A percentile compares a stretch with the other conserved stretches of the same genome.
Conservation (phyloP, 2,888 invertebrate genomes). For the Noctua comes region DNA sequence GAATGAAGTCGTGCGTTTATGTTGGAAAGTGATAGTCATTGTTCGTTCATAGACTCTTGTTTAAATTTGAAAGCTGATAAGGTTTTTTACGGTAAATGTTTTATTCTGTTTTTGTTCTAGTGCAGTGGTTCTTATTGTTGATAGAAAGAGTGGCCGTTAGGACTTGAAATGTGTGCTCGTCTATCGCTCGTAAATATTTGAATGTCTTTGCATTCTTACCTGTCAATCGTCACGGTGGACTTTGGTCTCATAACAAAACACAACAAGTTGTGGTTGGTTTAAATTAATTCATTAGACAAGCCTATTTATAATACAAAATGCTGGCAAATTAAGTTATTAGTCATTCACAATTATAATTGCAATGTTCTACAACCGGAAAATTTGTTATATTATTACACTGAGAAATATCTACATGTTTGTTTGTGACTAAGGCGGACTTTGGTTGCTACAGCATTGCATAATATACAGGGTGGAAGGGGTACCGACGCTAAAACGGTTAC, state of each 20-base stretch:
- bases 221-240: too few relatives aligned
- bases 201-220: too few relatives aligned
- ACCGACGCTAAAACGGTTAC: too few relatives aligned
- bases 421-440: too few relatives aligned
- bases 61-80: neutral
- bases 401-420: too few relatives aligned
- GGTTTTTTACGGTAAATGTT: slow-evolving; percentile 15
- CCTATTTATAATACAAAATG: neutral
- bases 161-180: too few relatives aligned
- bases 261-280: neutral
- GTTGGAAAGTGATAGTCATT: slow-evolving; percentile 15
- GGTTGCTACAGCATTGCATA: too few relatives aligned
- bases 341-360: neutral
- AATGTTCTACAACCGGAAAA: neutral
- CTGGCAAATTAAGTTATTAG: neutral
- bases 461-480: too few relatives aligned
- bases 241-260: too few relatives aligned
- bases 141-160: neutral
- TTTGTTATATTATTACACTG: too few relatives aligned
- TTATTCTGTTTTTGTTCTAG: neutral
- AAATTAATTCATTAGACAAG: neutral
- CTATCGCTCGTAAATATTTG: too few relatives aligned
- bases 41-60: neutral
- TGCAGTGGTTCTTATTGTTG: neutral
- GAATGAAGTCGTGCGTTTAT: neutral